Conservation (phyloP, 1,140 invertebrate genomes). For the Phthorimaea operculella region DNA sequence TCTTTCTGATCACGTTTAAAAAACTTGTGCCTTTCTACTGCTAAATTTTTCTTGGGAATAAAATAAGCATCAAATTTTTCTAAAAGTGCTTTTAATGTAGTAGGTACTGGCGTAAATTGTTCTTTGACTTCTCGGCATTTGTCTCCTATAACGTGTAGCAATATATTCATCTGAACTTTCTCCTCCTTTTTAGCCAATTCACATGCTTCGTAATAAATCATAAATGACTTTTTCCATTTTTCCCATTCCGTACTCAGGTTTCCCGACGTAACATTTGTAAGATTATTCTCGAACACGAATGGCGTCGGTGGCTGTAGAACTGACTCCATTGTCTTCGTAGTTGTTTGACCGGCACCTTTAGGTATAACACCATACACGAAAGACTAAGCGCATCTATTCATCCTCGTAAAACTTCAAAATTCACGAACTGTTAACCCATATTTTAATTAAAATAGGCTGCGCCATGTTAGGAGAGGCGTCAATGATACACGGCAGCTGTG, state of each 20-base stretch:
- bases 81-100: conserved; percentile 9
- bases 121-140: conserved; percentile 20
- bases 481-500: too few species aligned
- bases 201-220: conserved; percentile 19
- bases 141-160: conserved; percentile 12
- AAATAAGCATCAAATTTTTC: conserved; percentile 18
- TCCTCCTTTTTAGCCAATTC: conserved; percentile 12
- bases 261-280: conserved; percentile 4
- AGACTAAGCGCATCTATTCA: too few species aligned
- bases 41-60: conserved; percentile 21
- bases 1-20: conserved; percentile 18
- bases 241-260: conserved; percentile 6
- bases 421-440: too few species aligned
- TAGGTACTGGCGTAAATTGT: conserved; percentile 14
- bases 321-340: conserved; percentile 9
- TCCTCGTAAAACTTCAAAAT: too few species aligned
- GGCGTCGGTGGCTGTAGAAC: conserved; percentile 5
- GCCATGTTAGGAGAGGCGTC: too few species aligned
- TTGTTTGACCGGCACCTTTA: too few species aligned
- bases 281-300: conserved; percentile 8
- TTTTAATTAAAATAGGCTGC: too few species aligned
- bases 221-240: conserved; percentile 2
- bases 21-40: conserved; percentile 23
- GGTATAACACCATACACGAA: too few species aligned
- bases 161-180: conserved; percentile 14